A percentile compares a stretch with the other conserved stretches of the same genome.
phyloP scores from a whole-genome alignment of 2,113 vertebrate species.

The Heterochromis multidens region DNA sequence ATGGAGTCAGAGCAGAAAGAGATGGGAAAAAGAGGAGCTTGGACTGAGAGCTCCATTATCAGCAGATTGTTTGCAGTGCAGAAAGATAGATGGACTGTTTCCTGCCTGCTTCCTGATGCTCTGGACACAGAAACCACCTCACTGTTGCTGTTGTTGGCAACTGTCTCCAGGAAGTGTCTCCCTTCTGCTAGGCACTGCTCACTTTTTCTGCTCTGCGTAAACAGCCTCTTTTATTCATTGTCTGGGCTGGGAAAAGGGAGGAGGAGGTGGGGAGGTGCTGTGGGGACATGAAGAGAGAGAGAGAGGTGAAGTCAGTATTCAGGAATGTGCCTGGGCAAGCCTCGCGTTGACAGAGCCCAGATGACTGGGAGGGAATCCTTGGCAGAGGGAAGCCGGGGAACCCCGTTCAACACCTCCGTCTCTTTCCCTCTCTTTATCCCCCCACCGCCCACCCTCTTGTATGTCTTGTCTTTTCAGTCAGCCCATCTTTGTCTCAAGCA shows the following conservation, averaged over 20 bases:
- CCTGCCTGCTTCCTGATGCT: slow-evolving; percentile 35
- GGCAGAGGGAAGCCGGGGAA: slow-evolving; percentile 74
- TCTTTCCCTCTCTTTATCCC: neutral
- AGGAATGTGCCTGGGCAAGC: slow-evolving; percentile 79
- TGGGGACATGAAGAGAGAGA: slow-evolving; percentile 21
- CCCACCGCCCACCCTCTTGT: neutral
- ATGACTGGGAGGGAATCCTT: slow-evolving; percentile 84
- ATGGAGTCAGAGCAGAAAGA: neutral
- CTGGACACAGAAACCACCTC: slow-evolving; percentile 36
- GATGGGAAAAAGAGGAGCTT: neutral
- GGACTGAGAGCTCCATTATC: neutral
- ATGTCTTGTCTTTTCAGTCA: slow-evolving; percentile 41
- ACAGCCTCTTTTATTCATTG: slow-evolving; percentile 78
- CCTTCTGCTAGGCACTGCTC: slow-evolving; percentile 53
- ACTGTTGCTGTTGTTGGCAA: slow-evolving; percentile 74
- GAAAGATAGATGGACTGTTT: slow-evolving; percentile 22
- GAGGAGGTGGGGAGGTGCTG: slow-evolving; percentile 17
- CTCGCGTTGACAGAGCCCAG: slow-evolving; percentile 65
- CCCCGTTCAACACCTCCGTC: slow-evolving; percentile 62
- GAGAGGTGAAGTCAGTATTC: slow-evolving; percentile 70
- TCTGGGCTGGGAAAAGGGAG: slow-evolving; percentile 28
- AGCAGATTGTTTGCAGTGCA: neutral
- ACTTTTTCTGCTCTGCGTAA: slow-evolving; percentile 57
- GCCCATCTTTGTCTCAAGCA: slow-evolving; percentile 58
- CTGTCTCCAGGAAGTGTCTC: slow-evolving; percentile 81